Evolutionary conservation across 2,797 vertebrate genomes (phyloP), one percentile per base, ranked within the genome.

Genomic region (Bradypodion pumilum): DNA sequence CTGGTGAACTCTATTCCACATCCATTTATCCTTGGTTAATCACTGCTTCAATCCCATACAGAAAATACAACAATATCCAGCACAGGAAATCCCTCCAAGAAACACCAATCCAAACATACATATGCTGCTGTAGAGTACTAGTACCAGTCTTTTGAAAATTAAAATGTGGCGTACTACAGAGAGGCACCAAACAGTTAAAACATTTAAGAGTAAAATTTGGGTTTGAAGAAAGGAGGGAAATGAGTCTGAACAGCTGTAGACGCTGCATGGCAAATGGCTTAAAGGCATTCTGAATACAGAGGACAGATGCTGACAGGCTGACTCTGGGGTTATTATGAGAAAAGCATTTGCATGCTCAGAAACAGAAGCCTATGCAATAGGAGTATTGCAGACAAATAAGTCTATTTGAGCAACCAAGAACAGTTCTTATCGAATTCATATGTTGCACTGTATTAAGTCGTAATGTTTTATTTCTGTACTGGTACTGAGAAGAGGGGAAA

Each of bases 121-220:
- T 35, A 81, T 0, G 68, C n/a, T 2, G 7, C 0, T 78, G 40
- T 46, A 12, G 25, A 62, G 19, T 49, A 65, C 29, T 59, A 83
- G 37, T 10, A 60, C 19, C n/a, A 49, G 74, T 66, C 27, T 40
- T 70, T 87, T 85, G 52, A 63, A 82, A 82, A 87, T 75, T 23
- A 91, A 5, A 87, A 3, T 63, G 79, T 90, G n/a, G 77, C 91
- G n/a, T 27, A 63, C 80, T 44, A 72, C 35, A 56, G 77, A 70
- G 29, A 49, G 69, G 84, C 70, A 77, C 70, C 80, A 88, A 92
- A 87, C 60, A 87, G 84, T 91, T 82, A 85, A n/a, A 92, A 91
- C 44, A 77, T 89, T 89, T 86, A 90, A 87, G 83, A 60, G 16
- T 86, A 79, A 49, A n/a, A 10, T 81, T 78, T 74, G 29, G 56